Percentiles rank a stretch among this genome's conserved stretches.
Conservation (phyloP, 2,797 vertebrate species). For the Protosalanx chinensis region DNA sequence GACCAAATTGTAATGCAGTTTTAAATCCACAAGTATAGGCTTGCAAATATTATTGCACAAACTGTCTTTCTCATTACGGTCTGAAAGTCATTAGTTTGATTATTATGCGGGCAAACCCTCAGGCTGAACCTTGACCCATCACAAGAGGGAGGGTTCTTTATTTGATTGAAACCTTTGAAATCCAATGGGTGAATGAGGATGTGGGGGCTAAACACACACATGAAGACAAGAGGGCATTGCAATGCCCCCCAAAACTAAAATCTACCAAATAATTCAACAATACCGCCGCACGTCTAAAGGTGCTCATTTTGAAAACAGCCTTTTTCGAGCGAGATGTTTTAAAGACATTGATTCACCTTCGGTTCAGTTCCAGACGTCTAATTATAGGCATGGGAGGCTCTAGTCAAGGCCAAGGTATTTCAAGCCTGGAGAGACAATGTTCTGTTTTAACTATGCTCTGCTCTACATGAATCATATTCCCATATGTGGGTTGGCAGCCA, state of each 20-base stretch:
- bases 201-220: slow-evolving; percentile 20
- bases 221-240: background rate
- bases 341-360: slow-evolving; percentile 71
- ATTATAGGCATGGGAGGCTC: slow-evolving; percentile 71
- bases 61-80: slow-evolving; percentile 43
- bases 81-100: slow-evolving; percentile 57
- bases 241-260: slow-evolving; percentile 22
- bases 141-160: slow-evolving; percentile 26
- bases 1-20: slow-evolving; percentile 27
- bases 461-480: slow-evolving; percentile 72
- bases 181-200: slow-evolving; percentile 4
- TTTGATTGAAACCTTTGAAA: slow-evolving; percentile 26
- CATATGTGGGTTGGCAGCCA: slow-evolving; percentile 66
- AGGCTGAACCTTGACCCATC: slow-evolving; percentile 35
- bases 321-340: slow-evolving; percentile 55
- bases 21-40: slow-evolving; percentile 35
- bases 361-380: slow-evolving; percentile 68
- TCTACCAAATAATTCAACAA: slow-evolving; percentile 46
- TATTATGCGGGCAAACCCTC: slow-evolving; percentile 43
- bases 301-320: slow-evolving; percentile 47
- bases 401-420: slow-evolving; percentile 67
- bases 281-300: slow-evolving; percentile 54
- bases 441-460: slow-evolving; percentile 64
- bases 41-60: slow-evolving; percentile 39
- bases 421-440: slow-evolving; percentile 61